phyloP scores from a whole-genome alignment of 1,140 invertebrate species.

The Asbolus verrucosus region DNA sequence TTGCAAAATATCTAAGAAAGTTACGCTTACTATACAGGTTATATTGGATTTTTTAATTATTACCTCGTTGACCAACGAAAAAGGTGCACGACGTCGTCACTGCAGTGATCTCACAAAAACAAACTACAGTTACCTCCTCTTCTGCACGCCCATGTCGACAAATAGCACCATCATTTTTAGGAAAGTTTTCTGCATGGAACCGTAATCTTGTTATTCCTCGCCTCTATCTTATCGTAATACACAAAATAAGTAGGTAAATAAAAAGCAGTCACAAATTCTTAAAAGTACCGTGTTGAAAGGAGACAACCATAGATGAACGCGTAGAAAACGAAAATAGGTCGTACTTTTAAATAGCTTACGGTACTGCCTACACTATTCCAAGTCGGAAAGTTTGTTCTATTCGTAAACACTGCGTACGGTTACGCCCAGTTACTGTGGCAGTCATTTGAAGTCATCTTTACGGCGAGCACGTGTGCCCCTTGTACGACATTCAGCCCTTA shows the following conservation, averaged over 20 bases:
- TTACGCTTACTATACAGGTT: too few species aligned
- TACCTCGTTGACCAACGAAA: too few species aligned
- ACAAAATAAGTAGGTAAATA: conserved; percentile 10
- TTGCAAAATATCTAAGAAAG: background rate
- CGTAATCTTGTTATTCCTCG: conserved; percentile 2
- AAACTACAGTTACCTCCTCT: conserved; percentile 3
- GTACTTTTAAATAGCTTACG: conserved; percentile 39
- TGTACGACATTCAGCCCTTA: too few species aligned
- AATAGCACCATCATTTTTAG: too few species aligned
- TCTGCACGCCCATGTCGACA: too few species aligned
- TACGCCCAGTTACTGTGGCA: conserved; percentile 27
- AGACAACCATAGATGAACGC: conserved; percentile 38
- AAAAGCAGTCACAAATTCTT: conserved; percentile 5
- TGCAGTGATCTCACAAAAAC: too few species aligned
- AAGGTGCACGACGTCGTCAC: too few species aligned
- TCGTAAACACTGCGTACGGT: conserved; percentile 20
- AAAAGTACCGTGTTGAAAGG: background rate
- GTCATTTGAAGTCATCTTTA: conserved; percentile 19
- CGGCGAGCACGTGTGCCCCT: background rate
- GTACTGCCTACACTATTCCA: conserved; percentile 39
- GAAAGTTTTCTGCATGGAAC: too few species aligned
- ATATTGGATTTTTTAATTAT: too few species aligned
- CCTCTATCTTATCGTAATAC: conserved; percentile 10
- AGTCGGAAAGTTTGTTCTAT: conserved; percentile 23
- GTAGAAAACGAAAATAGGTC: conserved; percentile 27